Conservation (phyloP, 2,888 invertebrate species). For the Dasypogon diadema region DNA sequence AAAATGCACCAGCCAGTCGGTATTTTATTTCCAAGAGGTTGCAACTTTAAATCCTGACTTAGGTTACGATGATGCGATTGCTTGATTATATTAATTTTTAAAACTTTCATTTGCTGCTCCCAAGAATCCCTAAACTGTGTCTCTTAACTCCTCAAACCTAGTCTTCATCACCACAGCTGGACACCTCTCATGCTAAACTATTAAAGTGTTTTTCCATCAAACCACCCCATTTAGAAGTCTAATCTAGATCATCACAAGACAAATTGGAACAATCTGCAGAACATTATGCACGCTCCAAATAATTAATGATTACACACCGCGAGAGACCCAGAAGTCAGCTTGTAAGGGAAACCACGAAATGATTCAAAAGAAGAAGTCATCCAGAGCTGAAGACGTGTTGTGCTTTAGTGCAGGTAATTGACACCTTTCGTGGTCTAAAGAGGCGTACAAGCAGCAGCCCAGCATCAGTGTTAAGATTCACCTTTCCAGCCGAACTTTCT, state of each 20-base stretch:
- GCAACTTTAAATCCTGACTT: no score
- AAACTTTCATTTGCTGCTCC: no score
- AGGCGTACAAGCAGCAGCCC: not conserved
- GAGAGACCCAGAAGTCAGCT: conserved; percentile 29
- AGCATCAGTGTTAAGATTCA: conserved; percentile 6
- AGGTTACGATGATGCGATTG: no score
- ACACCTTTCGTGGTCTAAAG: conserved; percentile 35
- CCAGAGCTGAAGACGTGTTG: conserved; percentile 2
- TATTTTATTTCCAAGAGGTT: no score
- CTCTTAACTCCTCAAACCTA: no score
- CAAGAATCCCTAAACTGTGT: no score
- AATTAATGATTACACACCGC: conserved; percentile 34
- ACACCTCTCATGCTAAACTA: not conserved
- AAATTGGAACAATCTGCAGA: conserved; percentile 26
- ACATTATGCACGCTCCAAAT: conserved; percentile 42
- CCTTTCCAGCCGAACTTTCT: conserved; percentile 33
- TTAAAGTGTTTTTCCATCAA: conserved; percentile 3
- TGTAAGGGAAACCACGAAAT: conserved; percentile 18
- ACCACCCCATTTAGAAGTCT: not conserved
- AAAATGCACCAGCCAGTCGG: no score
- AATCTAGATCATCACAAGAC: conserved; percentile 24
- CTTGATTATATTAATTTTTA: no score
- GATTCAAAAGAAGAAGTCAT: conserved; percentile 15
- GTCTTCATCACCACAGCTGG: not conserved
- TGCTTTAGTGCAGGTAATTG: conserved; percentile 28